phyloP scores from a whole-genome alignment of 2,888 invertebrate genomes.

The Lochmaea capreae region DNA sequence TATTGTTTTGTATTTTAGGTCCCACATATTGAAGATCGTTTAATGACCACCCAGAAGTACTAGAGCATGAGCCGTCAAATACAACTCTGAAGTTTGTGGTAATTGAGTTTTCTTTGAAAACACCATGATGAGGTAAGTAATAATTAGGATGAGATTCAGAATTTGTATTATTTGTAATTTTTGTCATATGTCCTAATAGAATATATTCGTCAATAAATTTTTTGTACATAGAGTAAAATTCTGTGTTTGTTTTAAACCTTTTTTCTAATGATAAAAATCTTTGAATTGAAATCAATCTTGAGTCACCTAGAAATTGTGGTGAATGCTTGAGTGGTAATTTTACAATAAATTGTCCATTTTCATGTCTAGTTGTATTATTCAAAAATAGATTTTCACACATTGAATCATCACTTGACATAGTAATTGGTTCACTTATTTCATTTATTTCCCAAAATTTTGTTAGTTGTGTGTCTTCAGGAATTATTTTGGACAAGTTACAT shows the following conservation, averaged over 20 bases:
- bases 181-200: not conserved
- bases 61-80: not conserved
- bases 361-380: no score
- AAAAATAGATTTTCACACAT: no score
- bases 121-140: not conserved
- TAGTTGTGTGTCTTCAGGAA: not conserved
- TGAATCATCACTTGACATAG: no score
- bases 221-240: not conserved
- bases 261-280: not conserved
- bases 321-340: not conserved
- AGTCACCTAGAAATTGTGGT: no score
- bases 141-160: not conserved
- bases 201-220: not conserved
- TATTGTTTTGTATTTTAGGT: not conserved
- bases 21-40: not conserved
- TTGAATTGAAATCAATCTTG: no score
- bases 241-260: not conserved
- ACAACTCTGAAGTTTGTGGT: not conserved
- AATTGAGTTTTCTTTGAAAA: not conserved
- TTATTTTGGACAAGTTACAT: not conserved
- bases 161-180: not conserved
- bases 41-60: not conserved
- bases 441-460: no score
- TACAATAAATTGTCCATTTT: not conserved
- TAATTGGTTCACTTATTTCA: no score